Base-by-base conservation (phyloP, 2,888 invertebrate species). In the Patella pellucida region DNA sequence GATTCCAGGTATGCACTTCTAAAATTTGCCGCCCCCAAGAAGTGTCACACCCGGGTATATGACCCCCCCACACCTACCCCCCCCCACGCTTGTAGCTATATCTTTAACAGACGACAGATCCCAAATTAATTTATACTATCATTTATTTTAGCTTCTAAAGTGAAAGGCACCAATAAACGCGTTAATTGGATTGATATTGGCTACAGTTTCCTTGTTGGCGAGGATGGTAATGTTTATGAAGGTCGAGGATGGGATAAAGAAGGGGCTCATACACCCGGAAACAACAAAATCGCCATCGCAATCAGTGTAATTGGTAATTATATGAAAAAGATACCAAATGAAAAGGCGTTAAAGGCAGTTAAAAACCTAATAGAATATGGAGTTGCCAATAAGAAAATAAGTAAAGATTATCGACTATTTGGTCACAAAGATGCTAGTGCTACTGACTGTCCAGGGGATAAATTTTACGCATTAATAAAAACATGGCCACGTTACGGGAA, bases 151-250 rank as follows among this genome's bases (percentile, higher is more conserved):
- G 15, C n/a, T 50, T 75, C 19, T 1, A 27, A n/a, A 0, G 94
- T 94, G 93, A 50, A 41, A 41, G 41, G 41, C 14, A 69, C 51
- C 68, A 75, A 16, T 68, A 84, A 83, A 78, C 52, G 41, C 41
- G 41, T 41, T 41, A 41, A 41, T 41, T 85, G 81, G 80, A 76
- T 81, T 62, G 87, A 87, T 73, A 84, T 87, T 62, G 86, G 82
- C 5, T 88, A 89, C 78, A 96, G 95, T 87, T 96, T 95, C 83
- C 90, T 96, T 2, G 93, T 96, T 2, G 96, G 95, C 0, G 95
- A 95, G 5, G 95, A 95, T 86, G 95, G 95, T 0, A 92, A 93
- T 12, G 94, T 94, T 0, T 95, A 95, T 88, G 93, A 93, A 81
- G 95, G 95, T 0, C 93, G 95, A 5, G 95, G 95, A 1, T 96